phyloP scores from a whole-genome alignment of 2,888 invertebrate genomes.

The Panzeria rudis region DNA sequence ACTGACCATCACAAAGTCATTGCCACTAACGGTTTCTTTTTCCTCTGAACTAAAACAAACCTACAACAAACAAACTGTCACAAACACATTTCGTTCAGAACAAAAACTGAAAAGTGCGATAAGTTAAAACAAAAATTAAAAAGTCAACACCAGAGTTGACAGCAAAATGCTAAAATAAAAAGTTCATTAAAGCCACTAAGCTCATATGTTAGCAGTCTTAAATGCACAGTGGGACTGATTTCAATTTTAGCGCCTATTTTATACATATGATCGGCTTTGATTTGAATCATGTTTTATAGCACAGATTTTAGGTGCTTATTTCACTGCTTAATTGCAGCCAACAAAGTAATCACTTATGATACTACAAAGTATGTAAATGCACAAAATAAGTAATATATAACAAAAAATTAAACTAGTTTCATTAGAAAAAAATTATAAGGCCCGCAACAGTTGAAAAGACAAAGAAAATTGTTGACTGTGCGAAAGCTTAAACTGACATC shows the following conservation, averaged over 20 bases:
- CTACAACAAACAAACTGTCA: conserved; percentile 33
- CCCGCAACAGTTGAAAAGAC: too few relatives aligned
- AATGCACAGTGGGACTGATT: neutral
- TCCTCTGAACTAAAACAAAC: conserved; percentile 15
- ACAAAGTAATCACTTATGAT: too few relatives aligned
- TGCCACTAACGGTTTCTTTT: conserved; percentile 67
- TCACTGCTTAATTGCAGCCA: too few relatives aligned
- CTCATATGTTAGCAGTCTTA: neutral
- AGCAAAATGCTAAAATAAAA: conserved; percentile 14
- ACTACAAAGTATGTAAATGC: too few relatives aligned
- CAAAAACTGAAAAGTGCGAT: conserved; percentile 42
- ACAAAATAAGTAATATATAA: too few relatives aligned
- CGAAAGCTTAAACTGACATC: too few relatives aligned
- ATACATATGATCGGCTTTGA: too few relatives aligned
- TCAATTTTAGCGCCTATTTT: neutral
- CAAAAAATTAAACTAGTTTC: too few relatives aligned
- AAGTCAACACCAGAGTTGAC: conserved; percentile 27
- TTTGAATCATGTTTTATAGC: too few relatives aligned
- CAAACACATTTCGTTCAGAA: conserved; percentile 31
- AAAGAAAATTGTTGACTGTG: too few relatives aligned
- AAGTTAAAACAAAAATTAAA: conserved; percentile 18
- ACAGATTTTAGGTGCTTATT: too few relatives aligned
- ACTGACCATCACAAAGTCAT: conserved; percentile 69
- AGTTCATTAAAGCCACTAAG: conserved; percentile 19
- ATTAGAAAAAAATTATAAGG: too few relatives aligned